These are phyloP conservation scores for Tiaroga cobitis DNA, from an alignment of 2,797 vertebrate species.

Conservation along the genomic window DNA sequence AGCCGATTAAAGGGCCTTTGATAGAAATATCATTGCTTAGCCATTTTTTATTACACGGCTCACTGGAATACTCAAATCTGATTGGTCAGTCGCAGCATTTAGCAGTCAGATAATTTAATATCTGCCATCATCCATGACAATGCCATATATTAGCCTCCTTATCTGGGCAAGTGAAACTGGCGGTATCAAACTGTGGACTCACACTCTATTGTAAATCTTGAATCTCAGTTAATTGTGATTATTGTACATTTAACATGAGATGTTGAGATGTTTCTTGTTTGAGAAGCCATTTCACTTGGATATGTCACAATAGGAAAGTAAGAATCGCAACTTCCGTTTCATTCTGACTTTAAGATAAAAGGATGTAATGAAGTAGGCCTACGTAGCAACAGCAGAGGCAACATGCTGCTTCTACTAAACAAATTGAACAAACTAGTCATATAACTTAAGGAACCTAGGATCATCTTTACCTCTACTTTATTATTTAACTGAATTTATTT, in stretches of 20 bases:
- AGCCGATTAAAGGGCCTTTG: slow-evolving; percentile 44
- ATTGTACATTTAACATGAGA: not conserved
- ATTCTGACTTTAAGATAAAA: not conserved
- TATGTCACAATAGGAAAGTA: not conserved
- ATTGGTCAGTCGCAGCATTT: not conserved
- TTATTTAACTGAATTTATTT: no score
- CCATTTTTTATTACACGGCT: not conserved
- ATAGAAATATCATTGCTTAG: slow-evolving; percentile 32
- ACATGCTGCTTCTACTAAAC: not conserved
- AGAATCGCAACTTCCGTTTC: not conserved
- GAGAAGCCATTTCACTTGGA: not conserved
- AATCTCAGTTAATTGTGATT: not conserved
- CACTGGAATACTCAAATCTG: not conserved
- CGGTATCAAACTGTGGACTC: not conserved
- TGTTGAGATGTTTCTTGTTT: not conserved
- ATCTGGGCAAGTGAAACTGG: not conserved
- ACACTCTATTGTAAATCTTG: not conserved
- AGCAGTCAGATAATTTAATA: not conserved
- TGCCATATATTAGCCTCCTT: not conserved
- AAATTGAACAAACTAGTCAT: not conserved
- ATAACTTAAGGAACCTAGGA: no score
- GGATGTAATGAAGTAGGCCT: not conserved
- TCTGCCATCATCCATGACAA: not conserved
- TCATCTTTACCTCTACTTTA: no score
- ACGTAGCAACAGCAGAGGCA: not conserved